Conservation (phyloP, 2,797 vertebrate genomes). For the Tokudaia muenninki region DNA sequence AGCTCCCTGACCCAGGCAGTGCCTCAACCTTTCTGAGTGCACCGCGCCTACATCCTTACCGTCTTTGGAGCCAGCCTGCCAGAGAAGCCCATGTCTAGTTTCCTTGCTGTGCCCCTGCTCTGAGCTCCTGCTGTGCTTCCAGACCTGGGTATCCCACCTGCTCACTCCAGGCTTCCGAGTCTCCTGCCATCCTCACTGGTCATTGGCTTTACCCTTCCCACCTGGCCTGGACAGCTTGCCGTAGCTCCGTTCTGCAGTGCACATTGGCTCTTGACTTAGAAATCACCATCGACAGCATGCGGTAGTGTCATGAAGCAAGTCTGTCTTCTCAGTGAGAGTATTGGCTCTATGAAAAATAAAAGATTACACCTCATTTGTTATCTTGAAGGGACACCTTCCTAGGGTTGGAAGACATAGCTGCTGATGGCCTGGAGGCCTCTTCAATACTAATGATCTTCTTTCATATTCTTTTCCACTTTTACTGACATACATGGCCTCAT, state of each 20-base stretch:
- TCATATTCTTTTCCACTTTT: not conserved
- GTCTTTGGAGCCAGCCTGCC: not conserved
- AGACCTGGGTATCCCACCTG: conserved; percentile 63
- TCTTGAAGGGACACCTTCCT: conserved; percentile 24
- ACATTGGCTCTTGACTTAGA: conserved; percentile 68
- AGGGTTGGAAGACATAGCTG: not conserved
- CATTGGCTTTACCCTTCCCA: conserved; percentile 76
- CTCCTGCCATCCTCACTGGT: conserved; percentile 71
- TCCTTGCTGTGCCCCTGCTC: conserved; percentile 36
- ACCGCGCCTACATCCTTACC: not conserved
- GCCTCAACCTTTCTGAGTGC: not conserved
- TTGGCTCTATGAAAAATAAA: conserved; percentile 11
- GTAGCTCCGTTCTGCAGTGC: conserved; percentile 9
- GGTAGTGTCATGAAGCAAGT: not conserved
- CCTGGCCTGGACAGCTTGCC: conserved; percentile 80
- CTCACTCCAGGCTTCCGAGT: conserved; percentile 68
- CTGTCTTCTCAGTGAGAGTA: conserved; percentile 54
- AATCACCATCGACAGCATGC: conserved; percentile 46
- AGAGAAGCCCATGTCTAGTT: conserved; percentile 1
- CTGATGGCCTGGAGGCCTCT: not conserved
- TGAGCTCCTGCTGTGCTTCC: conserved; percentile 45
- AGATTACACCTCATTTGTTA: not conserved
- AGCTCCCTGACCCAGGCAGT: not conserved
- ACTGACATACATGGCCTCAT: not conserved
- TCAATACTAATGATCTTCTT: not conserved